Evolutionary conservation across 2,113 vertebrate genomes (phyloP), one percentile per base, ranked within the genome.

Genomic region (Colistium nudipinnis): DNA sequence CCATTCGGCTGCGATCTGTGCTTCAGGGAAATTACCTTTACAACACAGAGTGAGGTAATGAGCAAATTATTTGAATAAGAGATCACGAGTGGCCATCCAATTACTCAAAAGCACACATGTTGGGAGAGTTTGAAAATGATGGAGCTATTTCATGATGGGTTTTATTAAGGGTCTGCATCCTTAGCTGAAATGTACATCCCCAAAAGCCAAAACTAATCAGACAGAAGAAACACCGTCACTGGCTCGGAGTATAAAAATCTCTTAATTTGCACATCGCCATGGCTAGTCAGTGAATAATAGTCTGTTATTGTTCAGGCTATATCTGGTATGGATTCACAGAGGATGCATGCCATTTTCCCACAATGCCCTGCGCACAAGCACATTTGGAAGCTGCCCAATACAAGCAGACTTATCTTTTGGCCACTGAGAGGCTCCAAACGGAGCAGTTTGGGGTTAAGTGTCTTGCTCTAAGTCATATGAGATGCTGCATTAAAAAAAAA

Each of bases 191-290:
- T 39, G 52, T 2, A 55, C 31, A 16, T 62, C 22, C 14, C 33
- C 24, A 33, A 53, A 41, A 20, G 47, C 48, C 31, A 79, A 70
- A 48, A 31, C 57, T 59, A 78, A 72, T 14, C 20, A 11, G 52
- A n/a, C n/a, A n/a, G 36, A 51, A 13, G 35, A 53, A 38, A 60
- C 59, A n/a, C 24, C 49, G 62, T 51, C 43, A 25, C 9, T 69
- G 39, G 64, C 60, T n/a, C n/a, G n/a, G n/a, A 30, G 12, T 17
- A 56, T 22, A 12, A 45, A 38, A 19, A 28, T 4, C n/a, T 12
- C 13, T 66, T 54, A 27, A 49, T 49, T 19, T 6, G 48, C 39
- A 64, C 9, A 53, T 66, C 41, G 47, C 36, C 33, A 6, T 6
- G 14, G n/a, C 7, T n/a, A 27, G 25, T 19, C 57, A 54, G 24